Base-by-base conservation (phyloP, 2,113 vertebrate genomes). In the Mus spicilegus region DNA sequence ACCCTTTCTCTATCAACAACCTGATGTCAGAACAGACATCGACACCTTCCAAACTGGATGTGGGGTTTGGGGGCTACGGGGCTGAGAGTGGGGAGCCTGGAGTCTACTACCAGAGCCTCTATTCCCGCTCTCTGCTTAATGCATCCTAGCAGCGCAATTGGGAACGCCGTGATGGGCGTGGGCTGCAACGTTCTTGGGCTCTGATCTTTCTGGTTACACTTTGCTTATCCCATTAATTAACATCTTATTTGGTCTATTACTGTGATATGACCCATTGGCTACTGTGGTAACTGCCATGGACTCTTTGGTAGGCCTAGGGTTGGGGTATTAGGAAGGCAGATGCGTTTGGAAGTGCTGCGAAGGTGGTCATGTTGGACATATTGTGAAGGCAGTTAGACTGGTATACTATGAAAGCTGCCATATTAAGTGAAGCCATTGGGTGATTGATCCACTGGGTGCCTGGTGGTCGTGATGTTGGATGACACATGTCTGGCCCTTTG, bases 1-100 rank as follows among this genome's bases (percentile, higher is more conserved):
- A 99, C 93, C 99, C 99, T 0, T 99, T 99, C 98, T 99, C 99
- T 97, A 99, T 99, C 89, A 99, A 99, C 97, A 99, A 99, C 96
- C 98, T 99, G 89, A 98, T 99, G 99, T 99, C 99, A 0, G 99
- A 99, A 98, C 99, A 99, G 98, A 97, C 92, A 1, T 97, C 19
- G 58, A 98, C 97, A 96, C 99, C 98, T 56, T 96, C 98, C 46
- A 97, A 97, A 54, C 96, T 98, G 95, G 98, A 97, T 85, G 49
- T 97, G 92, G 96, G 95, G 26, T 97, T 98, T 93, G 97, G 95
- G 61, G 96, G 92, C 51, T 99, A 99, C 0, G 96, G 96, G 77
- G 98, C 98, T 0, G 98, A 99, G 0, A 84, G 98, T 54, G 98
- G 99, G 76, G 99, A 99, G 96, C 98, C 99, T 0, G 99, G 99